Evolutionary conservation across 1,140 invertebrate species (phyloP).

Genomic region (Sitobion miscanthi): DNA sequence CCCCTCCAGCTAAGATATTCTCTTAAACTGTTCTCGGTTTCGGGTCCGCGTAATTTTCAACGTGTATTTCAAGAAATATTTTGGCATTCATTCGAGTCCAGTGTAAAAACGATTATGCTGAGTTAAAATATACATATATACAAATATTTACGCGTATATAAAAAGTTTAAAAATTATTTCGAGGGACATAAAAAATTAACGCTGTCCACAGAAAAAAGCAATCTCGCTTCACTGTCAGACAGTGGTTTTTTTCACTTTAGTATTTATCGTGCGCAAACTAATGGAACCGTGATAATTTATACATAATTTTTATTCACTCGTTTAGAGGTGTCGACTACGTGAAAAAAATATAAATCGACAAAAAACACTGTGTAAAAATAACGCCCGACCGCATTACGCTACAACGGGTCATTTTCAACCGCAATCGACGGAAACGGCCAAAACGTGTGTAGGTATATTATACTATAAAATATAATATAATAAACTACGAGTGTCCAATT

Average conservation of each 20-base stretch:
- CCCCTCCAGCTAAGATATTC: background rate
- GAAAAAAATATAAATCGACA: slow-evolving; percentile 16
- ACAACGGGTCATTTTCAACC: slow-evolving; percentile 46
- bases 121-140: background rate
- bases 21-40: background rate
- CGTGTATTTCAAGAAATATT: background rate
- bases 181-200: slow-evolving; percentile 13
- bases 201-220: background rate
- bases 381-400: slow-evolving; percentile 23
- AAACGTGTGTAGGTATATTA: background rate
- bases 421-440: slow-evolving; percentile 47
- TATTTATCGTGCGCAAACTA: slow-evolving; percentile 24
- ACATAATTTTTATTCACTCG: background rate
- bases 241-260: background rate
- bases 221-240: slow-evolving; percentile 15
- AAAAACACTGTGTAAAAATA: slow-evolving; percentile 40
- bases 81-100: background rate
- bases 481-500: background rate
- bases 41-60: background rate
- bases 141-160: background rate
- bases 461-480: background rate
- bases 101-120: background rate
- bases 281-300: slow-evolving; percentile 15
- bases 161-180: slow-evolving; percentile 14
- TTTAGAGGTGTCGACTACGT: slow-evolving; percentile 32